Evolutionary conservation across 2,888 invertebrate species (phyloP).

Genomic region (Clivina fossor): DNA sequence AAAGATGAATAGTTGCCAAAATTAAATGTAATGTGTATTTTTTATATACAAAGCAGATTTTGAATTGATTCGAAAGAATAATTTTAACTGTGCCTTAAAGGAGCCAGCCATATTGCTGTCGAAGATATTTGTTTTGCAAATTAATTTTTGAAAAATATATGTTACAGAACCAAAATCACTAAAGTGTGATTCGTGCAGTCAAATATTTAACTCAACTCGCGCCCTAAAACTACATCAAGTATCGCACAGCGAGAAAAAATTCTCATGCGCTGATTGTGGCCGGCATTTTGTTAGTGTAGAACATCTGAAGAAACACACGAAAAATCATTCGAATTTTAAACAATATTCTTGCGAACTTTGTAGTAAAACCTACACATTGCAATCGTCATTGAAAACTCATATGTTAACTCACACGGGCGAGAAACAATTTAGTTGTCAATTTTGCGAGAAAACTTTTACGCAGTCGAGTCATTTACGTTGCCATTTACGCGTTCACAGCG

Average conservation of each 20-base stretch:
- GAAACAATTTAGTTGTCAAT: background rate
- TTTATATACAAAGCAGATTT: too few species aligned
- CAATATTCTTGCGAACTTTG: constrained; percentile 3
- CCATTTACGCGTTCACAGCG: constrained; percentile 1
- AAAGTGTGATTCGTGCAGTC: background rate
- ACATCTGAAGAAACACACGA: constrained; percentile 11
- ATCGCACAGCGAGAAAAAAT: too few species aligned
- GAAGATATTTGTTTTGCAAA: too few species aligned
- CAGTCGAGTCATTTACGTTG: constrained; percentile 39
- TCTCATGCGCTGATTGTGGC: constrained; percentile 21
- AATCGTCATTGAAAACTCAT: background rate
- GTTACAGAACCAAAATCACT: too few species aligned
- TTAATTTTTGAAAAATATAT: too few species aligned
- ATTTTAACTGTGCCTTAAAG: too few species aligned
- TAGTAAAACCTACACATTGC: background rate
- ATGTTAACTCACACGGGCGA: constrained; percentile 6
- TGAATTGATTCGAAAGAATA: too few species aligned
- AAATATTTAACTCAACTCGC: background rate
- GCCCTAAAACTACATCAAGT: background rate
- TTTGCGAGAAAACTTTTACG: constrained; percentile 7
- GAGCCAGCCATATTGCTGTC: background rate
- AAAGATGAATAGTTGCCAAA: too few species aligned
- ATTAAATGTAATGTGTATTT: too few species aligned
- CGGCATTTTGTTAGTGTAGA: constrained; percentile 21
- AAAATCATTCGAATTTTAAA: background rate